Conservation (phyloP, 2,113 vertebrate genomes). For the Nymphicus hollandicus region DNA sequence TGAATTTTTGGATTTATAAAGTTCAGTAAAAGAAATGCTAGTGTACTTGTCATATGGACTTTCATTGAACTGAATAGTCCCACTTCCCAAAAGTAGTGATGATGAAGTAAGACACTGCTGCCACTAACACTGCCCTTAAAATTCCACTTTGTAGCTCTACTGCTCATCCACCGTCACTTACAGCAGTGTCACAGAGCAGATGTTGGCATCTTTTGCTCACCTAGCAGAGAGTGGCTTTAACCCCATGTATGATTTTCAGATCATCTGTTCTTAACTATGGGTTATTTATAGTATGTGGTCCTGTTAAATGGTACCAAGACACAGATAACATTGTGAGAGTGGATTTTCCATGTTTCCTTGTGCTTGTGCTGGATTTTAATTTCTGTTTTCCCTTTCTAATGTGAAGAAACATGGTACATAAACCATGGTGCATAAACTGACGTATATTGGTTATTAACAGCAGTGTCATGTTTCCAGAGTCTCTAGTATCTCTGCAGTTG, state of each 20-base stretch:
- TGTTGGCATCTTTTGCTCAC: background rate
- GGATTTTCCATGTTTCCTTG: background rate
- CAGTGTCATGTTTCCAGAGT: background rate
- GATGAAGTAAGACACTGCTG: background rate
- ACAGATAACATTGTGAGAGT: background rate
- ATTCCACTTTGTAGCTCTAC: background rate
- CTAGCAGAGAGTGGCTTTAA: background rate
- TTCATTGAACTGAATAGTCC: background rate
- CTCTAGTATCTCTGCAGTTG: background rate
- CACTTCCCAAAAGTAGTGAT: background rate
- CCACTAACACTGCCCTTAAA: background rate
- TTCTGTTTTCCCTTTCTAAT: background rate
- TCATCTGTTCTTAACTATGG: background rate
- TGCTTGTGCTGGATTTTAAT: background rate
- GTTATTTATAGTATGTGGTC: background rate
- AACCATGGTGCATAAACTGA: background rate
- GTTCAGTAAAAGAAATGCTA: background rate
- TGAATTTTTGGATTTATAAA: background rate
- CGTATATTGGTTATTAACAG: background rate
- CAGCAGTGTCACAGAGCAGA: background rate
- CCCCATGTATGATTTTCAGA: background rate
- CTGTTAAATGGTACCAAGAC: background rate
- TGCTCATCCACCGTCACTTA: accelerated
- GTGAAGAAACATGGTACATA: background rate
- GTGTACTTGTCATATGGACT: background rate